Evolutionary conservation across 2,797 vertebrate species (phyloP), one percentile per base, ranked within the genome.

Genomic region (Tragopan temminckii): DNA sequence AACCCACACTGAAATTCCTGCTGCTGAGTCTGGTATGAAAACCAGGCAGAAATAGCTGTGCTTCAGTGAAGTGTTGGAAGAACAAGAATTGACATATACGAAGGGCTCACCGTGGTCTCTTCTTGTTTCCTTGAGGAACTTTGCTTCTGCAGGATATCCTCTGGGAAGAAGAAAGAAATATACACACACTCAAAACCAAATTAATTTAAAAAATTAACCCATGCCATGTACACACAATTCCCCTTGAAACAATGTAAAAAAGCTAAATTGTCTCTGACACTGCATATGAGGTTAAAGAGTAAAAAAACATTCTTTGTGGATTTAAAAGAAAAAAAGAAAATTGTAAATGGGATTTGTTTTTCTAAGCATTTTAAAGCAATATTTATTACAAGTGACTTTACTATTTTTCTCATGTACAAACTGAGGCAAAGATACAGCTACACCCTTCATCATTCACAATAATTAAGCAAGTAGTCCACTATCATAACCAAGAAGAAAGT

Each of bases 1-100:
- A 88, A 21, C 66, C 76, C 58, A 91, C 87, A 68, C 53, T 89
- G 94, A 96, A 94, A 85, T 68, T 82, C 84, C 80, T 89, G 68
- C 90, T 93, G 89, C 40, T 85, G 86, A 48, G 52, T 38, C 17
- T 18, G 58, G 75, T 64, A 38, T 61, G 78, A 87, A 95, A 89
- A 57, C 20, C 62, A 88, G 66, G 79, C 42, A 83, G 85, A 85
- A 83, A 85, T 62, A 62, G 8, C 42, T 1, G 5, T 59, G 50
- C n/a, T 63, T 85, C 66, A 33, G 62, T 66, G 83, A 89, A 83
- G 88, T 31, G 19, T 33, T 83, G 53, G 40, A 88, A 89, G 36
- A 94, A 86, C 6, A 42, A 64, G 45, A 90, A 50, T 6, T 53
- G 72, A 50, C 20, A 62, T 53, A 64, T 58, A 42, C 36, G 23